Percentiles rank a stretch among this genome's conserved stretches.
These are phyloP conservation scores for Penelope pileata DNA, from an alignment of 2,113 vertebrate genomes.

Conservation along the genomic window DNA sequence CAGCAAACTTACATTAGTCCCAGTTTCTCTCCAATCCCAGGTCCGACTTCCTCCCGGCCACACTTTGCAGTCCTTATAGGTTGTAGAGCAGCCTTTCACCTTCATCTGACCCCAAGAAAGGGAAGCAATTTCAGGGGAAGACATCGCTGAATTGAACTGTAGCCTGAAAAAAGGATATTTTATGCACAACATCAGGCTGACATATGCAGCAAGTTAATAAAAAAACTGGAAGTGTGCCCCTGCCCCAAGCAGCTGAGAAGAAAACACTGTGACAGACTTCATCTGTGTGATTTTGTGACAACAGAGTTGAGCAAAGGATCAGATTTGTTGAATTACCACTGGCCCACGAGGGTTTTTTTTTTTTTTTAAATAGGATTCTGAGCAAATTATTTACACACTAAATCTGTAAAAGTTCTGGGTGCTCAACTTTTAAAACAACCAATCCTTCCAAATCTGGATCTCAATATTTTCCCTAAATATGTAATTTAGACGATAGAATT, in stretches of 20 bases:
- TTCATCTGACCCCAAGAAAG: conserved; percentile 95
- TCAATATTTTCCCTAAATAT: background rate
- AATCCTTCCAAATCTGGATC: background rate
- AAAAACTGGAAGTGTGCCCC: background rate
- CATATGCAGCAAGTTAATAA: background rate
- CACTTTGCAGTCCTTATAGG: conserved; percentile 96
- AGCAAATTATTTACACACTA: background rate
- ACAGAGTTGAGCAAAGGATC: background rate
- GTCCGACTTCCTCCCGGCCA: conserved; percentile 94
- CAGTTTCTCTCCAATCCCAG: conserved; percentile 98
- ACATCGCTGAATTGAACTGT: conserved; percentile 71
- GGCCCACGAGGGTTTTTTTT: background rate
- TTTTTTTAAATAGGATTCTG: background rate
- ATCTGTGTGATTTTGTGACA: background rate
- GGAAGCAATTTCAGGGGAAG: conserved; percentile 91
- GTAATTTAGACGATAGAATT: background rate
- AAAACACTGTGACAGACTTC: background rate
- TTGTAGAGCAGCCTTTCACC: conserved; percentile 84
- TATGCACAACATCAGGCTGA: conserved; percentile 7
- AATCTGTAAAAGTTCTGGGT: background rate
- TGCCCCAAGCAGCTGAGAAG: background rate
- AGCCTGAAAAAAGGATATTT: conserved; percentile 69
- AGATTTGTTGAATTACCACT: background rate
- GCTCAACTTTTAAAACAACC: background rate
- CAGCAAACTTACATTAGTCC: conserved; percentile 86